Conservation (phyloP, 2,113 vertebrate species). For the Butorides virescens region DNA sequence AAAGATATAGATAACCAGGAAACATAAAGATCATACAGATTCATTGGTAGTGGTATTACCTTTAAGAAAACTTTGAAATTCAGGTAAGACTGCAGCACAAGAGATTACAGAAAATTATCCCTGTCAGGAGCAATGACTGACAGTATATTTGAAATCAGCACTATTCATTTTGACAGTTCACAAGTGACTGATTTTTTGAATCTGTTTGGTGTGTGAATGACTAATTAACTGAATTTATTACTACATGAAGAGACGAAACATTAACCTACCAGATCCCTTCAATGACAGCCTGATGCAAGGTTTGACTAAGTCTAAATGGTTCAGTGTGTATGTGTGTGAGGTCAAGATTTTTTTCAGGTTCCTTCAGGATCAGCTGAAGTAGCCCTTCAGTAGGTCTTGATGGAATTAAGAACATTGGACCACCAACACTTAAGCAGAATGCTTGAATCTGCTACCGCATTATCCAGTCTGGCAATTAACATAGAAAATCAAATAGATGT, state of each 20-base stretch:
- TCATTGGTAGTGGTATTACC: background rate
- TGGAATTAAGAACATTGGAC: background rate
- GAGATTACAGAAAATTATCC: background rate
- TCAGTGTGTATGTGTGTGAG: accelerated
- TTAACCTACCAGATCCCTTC: background rate
- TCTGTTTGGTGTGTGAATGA: background rate
- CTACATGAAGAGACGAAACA: background rate
- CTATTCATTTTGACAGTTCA: conserved; percentile 37
- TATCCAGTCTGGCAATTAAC: background rate
- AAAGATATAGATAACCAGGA: background rate
- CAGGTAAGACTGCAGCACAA: background rate
- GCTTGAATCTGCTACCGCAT: background rate
- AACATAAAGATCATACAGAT: background rate
- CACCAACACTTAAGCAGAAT: background rate
- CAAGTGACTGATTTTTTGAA: background rate
- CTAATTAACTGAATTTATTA: conserved; percentile 26
- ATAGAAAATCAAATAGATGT: background rate
- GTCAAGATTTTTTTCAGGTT: background rate
- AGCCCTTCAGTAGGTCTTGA: background rate
- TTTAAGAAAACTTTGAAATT: background rate
- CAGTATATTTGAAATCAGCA: conserved; percentile 27
- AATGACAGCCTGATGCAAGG: background rate
- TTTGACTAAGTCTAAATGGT: background rate
- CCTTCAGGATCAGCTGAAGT: background rate
- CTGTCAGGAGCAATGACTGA: conserved; percentile 15